These are phyloP conservation scores for Spodoptera littoralis DNA, from an alignment of 2,888 invertebrate species.

Conservation along the genomic window DNA sequence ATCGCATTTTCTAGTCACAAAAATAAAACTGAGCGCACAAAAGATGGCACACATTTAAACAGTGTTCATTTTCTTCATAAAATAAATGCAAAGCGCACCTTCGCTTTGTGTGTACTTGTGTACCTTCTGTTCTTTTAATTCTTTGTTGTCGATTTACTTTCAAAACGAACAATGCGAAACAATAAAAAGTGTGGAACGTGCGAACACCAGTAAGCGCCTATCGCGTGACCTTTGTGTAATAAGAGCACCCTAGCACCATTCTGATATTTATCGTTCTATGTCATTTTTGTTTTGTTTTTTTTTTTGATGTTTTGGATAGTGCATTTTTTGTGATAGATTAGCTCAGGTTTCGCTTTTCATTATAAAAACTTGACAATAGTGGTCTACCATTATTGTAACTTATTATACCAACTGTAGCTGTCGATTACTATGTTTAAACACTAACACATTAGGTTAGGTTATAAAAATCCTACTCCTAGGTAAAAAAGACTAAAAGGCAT, in stretches of 20 bases:
- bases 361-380: too few relatives aligned
- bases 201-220: constrained; percentile 48
- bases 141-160: constrained; percentile 57
- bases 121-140: constrained; percentile 22
- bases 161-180: constrained; percentile 62
- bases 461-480: too few relatives aligned
- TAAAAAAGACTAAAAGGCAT: too few relatives aligned
- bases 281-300: constrained; percentile 34
- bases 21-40: constrained; percentile 6
- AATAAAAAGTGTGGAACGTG: constrained; percentile 61
- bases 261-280: constrained; percentile 47
- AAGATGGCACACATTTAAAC: too few relatives aligned
- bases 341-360: too few relatives aligned
- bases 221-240: constrained; percentile 60
- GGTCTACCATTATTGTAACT: too few relatives aligned
- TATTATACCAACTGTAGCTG: too few relatives aligned
- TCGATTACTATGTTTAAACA: too few relatives aligned
- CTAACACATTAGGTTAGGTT: too few relatives aligned
- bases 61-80: too few relatives aligned
- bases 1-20: not conserved
- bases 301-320: too few relatives aligned
- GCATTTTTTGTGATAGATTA: too few relatives aligned
- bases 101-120: not conserved
- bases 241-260: constrained; percentile 39
- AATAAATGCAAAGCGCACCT: constrained; percentile 35